These are phyloP conservation scores for Electrophaes corylata DNA, from an alignment of 2,888 invertebrate species.

Conservation along the genomic window DNA sequence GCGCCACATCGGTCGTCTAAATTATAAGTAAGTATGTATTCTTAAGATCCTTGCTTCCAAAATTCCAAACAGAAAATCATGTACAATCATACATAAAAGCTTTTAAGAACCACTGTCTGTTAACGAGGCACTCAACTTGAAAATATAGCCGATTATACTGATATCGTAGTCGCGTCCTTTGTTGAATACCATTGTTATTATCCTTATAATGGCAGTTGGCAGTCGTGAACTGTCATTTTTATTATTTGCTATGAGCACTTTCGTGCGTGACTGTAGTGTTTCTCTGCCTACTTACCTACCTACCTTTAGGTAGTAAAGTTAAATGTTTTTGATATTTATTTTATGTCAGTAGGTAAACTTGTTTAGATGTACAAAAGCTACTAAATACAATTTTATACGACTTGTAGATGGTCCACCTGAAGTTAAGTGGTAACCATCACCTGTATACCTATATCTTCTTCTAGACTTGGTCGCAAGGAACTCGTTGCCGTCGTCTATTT, in stretches of 20 bases:
- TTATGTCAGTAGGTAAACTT: not conserved
- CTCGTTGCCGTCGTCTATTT: too few species aligned
- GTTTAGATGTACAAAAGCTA: too few species aligned
- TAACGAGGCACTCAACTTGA: constrained; percentile 46
- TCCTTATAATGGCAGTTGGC: constrained; percentile 41
- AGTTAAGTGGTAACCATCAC: too few species aligned
- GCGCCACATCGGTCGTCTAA: too few species aligned
- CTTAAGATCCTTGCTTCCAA: constrained; percentile 25
- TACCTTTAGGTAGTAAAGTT: constrained; percentile 1
- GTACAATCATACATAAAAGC: constrained; percentile 45
- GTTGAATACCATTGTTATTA: constrained; percentile 46
- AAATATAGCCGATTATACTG: constrained; percentile 47
- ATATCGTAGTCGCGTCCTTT: constrained; percentile 42
- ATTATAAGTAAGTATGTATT: too few species aligned
- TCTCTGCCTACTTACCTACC: too few species aligned
- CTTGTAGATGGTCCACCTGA: too few species aligned
- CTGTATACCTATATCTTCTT: too few species aligned
- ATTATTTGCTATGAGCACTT: constrained; percentile 48
- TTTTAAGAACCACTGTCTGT: constrained; percentile 38
- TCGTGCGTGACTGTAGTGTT: constrained; percentile 45
- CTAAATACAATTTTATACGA: too few species aligned
- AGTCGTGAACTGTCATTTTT: constrained; percentile 42
- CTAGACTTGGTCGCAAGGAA: too few species aligned
- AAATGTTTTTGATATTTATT: constrained; percentile 1
- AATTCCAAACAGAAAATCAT: constrained; percentile 35